phyloP scores from a whole-genome alignment of 2,888 invertebrate species.

The Baccha elongata region DNA sequence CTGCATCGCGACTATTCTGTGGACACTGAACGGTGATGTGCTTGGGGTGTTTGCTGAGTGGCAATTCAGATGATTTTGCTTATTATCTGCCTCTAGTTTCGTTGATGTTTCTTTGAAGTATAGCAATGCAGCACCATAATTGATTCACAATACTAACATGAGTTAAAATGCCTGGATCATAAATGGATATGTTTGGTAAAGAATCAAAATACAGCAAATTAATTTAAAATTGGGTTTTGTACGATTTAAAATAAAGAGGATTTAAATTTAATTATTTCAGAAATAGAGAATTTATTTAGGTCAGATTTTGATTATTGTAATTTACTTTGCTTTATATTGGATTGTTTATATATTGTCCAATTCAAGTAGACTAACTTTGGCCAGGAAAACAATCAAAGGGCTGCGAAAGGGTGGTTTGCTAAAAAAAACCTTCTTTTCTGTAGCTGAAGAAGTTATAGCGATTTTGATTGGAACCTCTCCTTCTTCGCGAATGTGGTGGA shows the following conservation, averaged over 20 bases:
- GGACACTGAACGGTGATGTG: neutral
- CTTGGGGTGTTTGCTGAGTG: constrained; percentile 47
- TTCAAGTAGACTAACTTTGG: too few species aligned
- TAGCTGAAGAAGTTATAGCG: too few species aligned
- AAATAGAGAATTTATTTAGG: neutral
- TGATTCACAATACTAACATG: neutral
- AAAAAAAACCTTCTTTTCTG: too few species aligned
- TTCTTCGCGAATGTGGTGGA: too few species aligned
- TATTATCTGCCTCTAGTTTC: constrained; percentile 33
- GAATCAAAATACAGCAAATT: constrained; percentile 36
- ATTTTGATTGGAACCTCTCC: too few species aligned
- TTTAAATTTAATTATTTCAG: neutral
- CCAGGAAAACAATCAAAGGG: too few species aligned
- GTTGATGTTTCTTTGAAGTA: constrained; percentile 24
- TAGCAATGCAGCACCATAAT: constrained; percentile 22
- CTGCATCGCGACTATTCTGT: constrained; percentile 19
- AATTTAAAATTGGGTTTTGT: constrained; percentile 40
- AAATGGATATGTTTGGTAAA: neutral
- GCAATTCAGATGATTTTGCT: constrained; percentile 49
- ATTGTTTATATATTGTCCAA: too few species aligned
- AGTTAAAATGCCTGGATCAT: neutral
- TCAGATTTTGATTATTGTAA: neutral
- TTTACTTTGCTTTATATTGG: too few species aligned
- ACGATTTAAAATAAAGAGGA: neutral
- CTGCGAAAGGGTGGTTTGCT: too few species aligned